These are phyloP conservation scores for Euzetes globulus DNA, from an alignment of 2,888 invertebrate species.

Conservation along the genomic window DNA sequence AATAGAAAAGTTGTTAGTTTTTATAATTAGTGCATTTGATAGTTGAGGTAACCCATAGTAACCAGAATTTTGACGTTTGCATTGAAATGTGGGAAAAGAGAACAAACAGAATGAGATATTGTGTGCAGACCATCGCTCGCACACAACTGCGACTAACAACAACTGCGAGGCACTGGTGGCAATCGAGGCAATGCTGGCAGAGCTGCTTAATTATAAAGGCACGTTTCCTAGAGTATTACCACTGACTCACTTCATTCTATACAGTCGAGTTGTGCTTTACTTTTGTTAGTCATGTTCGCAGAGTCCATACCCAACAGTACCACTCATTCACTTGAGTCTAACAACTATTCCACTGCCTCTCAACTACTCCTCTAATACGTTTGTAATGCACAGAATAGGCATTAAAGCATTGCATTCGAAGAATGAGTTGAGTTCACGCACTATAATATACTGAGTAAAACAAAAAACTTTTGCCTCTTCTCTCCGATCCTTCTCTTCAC, in stretches of 20 bases:
- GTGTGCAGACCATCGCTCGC: background rate
- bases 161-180: background rate
- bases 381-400: too few species aligned
- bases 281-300: background rate
- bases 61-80: background rate
- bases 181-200: background rate
- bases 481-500: too few species aligned
- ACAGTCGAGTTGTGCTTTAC: background rate
- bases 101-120: background rate
- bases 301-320: background rate
- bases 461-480: too few species aligned
- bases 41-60: slow-evolving; percentile 9
- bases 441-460: background rate
- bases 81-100: background rate
- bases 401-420: background rate
- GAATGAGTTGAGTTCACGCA: slow-evolving; percentile 12
- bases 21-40: background rate
- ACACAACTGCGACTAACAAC: background rate
- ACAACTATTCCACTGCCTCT: background rate
- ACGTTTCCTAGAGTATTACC: background rate
- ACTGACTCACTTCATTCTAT: background rate
- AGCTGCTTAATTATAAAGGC: slow-evolving; percentile 22
- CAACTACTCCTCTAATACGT: too few species aligned
- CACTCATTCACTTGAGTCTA: background rate
- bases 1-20: too few species aligned